Base-by-base conservation (phyloP, 2,113 vertebrate species). In the Miniopterus natalensis region DNA sequence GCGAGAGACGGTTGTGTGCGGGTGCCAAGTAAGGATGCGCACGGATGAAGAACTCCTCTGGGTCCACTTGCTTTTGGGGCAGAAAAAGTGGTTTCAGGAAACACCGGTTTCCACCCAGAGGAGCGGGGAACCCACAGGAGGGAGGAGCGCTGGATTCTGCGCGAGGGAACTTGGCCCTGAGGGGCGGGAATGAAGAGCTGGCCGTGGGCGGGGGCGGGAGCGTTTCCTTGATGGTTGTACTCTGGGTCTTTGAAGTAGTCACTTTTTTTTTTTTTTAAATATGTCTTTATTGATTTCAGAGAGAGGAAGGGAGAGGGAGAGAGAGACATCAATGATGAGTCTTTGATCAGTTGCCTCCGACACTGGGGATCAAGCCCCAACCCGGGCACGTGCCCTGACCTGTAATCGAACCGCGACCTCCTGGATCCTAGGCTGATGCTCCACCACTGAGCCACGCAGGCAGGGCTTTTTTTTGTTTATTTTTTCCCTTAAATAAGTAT, bases 191-290 rank as follows among this genome's bases (percentile, higher is more conserved):
- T 55, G 78, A 42, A 42, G 70, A n/a, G 57, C 40, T 49, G 36
- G 53, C 45, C 14, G 63, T 36, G 42, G 57, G 51, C 3, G 17
- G 84, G 74, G 57, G 45, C 6, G 9, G 61, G 77, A 95, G 27
- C 17, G 36, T 66, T 83, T 63, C 70, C 78, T 59, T 31, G 74
- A n/a, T 65, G 8, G 84, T 95, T 95, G 94, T 94, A 73, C 47
- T 89, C 47, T 84, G 18, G 51, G 66, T 90, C 74, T 96, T 85
- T 88, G 66, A 84, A 92, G 80, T 75, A 36, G 36, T 36, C 36
- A 36, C 36, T 36, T 36, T n/a, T n/a, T n/a, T n/a, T n/a, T n/a
- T n/a, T n/a, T n/a, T n/a, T n/a, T n/a, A n/a, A n/a, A n/a, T 36
- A 36, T 36, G 36, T 36, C 36, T 36, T 36, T 36, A 36, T 36